Evolutionary conservation across 2,113 vertebrate species (phyloP), one percentile per base, ranked within the genome.

Genomic region (Gymnocephalus cernua): DNA sequence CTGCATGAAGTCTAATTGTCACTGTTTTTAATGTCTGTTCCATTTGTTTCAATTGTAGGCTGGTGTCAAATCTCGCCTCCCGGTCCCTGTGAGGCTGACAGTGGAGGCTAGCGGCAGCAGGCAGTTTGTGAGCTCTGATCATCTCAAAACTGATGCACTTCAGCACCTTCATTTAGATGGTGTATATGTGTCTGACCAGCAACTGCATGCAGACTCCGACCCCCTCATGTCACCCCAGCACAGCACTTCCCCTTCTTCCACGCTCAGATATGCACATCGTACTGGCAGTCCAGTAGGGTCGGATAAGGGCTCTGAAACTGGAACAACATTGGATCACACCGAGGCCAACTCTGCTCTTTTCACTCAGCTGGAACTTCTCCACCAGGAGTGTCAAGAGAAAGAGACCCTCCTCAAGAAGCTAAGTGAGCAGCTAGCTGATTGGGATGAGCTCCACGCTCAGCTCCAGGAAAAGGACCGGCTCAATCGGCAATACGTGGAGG

Each of bases 21-120:
- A 35, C 4, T 74, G 23, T 80, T 76, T 79, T 73, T 47, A 75
- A 70, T 27, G 16, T 79, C 16, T 78, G 12, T 50, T 68, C 14
- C 12, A 4, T 75, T 82, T 77, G 63, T 74, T 2, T 4, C 18
- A 15, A 63, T 25, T 93, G 19, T 74, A 98, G 97, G 81, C 85
- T 9, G 84, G 57, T 48, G 92, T 88, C 82, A 98, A 88, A 85
- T 99, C 97, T 6, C 95, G 95, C 44, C 88, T 99, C 56, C 97
- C 97, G 0, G 63, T 99, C 83, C 95, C 88, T 8, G n/a, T 96
- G 12, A 97, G 93, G 51, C 65, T 86, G 12, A 88, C 83, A 54
- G 87, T 69, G 12, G 81, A 93, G 0, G 2, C 83, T 4, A 79
- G 84, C 84, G 90, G 77, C 5, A 38, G 63, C 66, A 80, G 11